phyloP scores from a whole-genome alignment of 2,888 invertebrate species.

The Apamea epomidion region DNA sequence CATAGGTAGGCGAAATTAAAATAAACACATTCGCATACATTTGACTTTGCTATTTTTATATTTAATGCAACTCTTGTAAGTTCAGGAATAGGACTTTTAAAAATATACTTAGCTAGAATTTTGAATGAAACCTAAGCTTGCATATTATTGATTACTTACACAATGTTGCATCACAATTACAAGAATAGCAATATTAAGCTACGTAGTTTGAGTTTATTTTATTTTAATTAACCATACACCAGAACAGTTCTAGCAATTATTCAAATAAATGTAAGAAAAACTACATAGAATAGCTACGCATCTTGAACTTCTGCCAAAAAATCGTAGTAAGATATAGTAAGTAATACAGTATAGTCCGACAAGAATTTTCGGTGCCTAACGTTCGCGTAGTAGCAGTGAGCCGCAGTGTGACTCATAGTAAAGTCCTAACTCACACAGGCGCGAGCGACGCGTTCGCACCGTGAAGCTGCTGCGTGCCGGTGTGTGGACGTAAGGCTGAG shows the following conservation, averaged over 20 bases:
- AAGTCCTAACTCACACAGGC: slow-evolving; percentile 81
- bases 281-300: neutral
- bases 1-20: slow-evolving; percentile 78
- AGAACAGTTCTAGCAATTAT: neutral
- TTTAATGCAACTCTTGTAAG: neutral
- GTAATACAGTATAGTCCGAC: neutral
- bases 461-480: slow-evolving; percentile 47
- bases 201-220: neutral
- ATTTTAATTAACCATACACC: neutral
- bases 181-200: neutral
- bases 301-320: slow-evolving; percentile 9
- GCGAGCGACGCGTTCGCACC: slow-evolving; percentile 51
- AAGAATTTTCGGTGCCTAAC: slow-evolving; percentile 70
- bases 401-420: slow-evolving; percentile 85
- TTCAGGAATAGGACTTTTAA: neutral
- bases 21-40: slow-evolving; percentile 74
- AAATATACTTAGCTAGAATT: neutral
- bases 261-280: neutral
- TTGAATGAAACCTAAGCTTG: too few species aligned
- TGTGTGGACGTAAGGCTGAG: slow-evolving; percentile 52
- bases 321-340: slow-evolving; percentile 1
- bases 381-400: slow-evolving; percentile 67
- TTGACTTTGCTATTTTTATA: slow-evolving; percentile 35
- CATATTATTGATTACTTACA: neutral
- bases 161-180: neutral